Conservation (phyloP, 2,113 vertebrate species). For the Dinomys branickii region DNA sequence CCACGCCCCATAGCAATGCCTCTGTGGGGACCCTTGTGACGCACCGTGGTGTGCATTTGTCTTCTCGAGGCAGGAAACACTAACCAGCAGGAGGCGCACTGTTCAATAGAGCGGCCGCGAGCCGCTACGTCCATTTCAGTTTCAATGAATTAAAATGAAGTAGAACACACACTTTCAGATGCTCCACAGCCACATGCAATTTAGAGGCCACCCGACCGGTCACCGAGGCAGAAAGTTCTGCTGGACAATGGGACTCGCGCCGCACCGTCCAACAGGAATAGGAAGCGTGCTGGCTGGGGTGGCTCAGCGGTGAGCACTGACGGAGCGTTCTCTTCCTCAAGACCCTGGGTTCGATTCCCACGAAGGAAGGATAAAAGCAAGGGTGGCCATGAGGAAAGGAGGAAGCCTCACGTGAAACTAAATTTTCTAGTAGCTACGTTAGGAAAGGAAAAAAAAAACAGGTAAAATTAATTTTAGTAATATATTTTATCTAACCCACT, state of each 20-base stretch:
- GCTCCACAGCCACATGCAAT: rapidly evolving
- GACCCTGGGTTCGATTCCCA: not conserved
- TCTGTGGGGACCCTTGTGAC: rapidly evolving
- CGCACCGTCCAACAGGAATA: rapidly evolving
- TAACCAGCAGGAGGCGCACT: rapidly evolving
- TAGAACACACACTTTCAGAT: not conserved
- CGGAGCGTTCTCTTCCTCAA: rapidly evolving
- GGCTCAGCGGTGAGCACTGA: not conserved
- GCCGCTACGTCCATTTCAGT: not conserved
- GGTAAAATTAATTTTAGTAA: not conserved
- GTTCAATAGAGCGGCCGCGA: not conserved
- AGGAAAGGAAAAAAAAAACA: not conserved
- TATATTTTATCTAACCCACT: not conserved
- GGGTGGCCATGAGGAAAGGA: not conserved
- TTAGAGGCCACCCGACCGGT: not conserved
- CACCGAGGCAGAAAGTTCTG: not conserved
- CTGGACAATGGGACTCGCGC: not conserved
- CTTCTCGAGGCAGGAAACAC: not conserved
- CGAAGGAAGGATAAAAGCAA: not conserved
- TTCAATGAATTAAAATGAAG: not conserved
- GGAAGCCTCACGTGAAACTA: not conserved
- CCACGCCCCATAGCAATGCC: not conserved
- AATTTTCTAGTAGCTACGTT: not conserved
- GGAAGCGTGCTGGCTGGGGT: rapidly evolving
- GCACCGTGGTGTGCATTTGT: rapidly evolving